Evolutionary conservation across 2,113 vertebrate genomes (phyloP), one percentile per base, ranked within the genome.

Genomic region (Collichthys lucidus): DNA sequence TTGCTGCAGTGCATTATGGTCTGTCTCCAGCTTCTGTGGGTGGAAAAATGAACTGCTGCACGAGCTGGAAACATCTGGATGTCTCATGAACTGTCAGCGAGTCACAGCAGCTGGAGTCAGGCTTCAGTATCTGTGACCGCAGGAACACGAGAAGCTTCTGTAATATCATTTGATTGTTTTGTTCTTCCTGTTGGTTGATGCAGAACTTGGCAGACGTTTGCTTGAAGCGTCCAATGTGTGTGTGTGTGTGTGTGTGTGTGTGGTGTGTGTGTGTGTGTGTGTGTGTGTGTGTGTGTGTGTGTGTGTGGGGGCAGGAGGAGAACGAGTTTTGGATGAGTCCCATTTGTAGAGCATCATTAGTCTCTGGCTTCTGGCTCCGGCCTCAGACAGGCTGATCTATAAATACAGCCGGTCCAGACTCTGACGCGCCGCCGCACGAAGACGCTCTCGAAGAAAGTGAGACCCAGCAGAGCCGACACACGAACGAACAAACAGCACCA

Each of bases 321-420:
- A 87, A 91, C 29, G 80, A 82, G 82, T 79, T 92, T 90, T 82
- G 83, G 83, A 84, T 89, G 90, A 84, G 90, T 79, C 85, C 83
- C 90, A 90, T 92, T 89, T 87, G 85, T 14, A 55, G 83, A 55
- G 67, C 85, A 84, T 92, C 90, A 92, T 89, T 92, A 89, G 85
- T 85, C 73, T 26, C 60, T 56, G 76, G 79, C 87, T 89, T 50
- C 56, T 29, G 79, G 85, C 83, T 85, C 53, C 42, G 5, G 77
- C 80, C 78, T 82, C 86, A 74, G 79, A 85, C 53, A 63, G 64
- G 64, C 84, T 85, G 76, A 86, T 87, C 88, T 86, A 90, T 91
- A 90, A 90, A 90, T 85, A 91, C 84, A 24, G 59, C 59, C 2
- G 20, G 69, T 73, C 65, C 65, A 29, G 66, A 65, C 71, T 29